Evolutionary conservation across 35 echinoderm and acorn worm genomes (phyloP), one percentile per base, ranked within the genome.

Genomic region (Acanthaster planci): DNA sequence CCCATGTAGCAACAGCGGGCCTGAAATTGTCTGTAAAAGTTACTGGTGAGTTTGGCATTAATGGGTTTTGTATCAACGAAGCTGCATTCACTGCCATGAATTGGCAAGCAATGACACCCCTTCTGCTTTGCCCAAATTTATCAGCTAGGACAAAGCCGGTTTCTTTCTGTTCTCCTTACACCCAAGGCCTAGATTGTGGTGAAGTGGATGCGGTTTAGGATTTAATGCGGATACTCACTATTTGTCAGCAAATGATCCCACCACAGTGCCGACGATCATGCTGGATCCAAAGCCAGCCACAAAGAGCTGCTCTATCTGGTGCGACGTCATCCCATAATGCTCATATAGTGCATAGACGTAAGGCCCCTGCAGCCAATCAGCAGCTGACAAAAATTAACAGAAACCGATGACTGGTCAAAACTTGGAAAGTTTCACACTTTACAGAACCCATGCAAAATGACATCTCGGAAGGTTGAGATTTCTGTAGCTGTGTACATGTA

Each of bases 211-310:
- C n/a, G n/a, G n/a, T n/a, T n/a, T n/a, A n/a, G n/a, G n/a, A n/a
- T n/a, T n/a, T n/a, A 54, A 51, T 29, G 37, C 30, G 47, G 37
- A 31, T 1, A 77, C 87, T 90, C 77, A 90, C 87, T 83, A 90
- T 84, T 84, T 90, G 32, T 90, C 87, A 37, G 87, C 87, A 77
- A 90, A 76, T 37, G 87, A 90, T 29, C 87, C 87, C 51, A 90
- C 79, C 21, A 90, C 60, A 21, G 87, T 90, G 31, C 87, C 87
- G 83, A 90, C 44, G 10, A 90, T 35, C 87, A 90, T 90, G 39
- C 87, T 90, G 2, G 87, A 57, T 32, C 87, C 87, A 42, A 90
- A 90, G 10, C 87, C 87, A 37, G 59, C 87, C 6, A 90, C 87
- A 77, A 90, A 90, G 9, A 90, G 67, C 19, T 82, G 78, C 67